Conservation (phyloP, 2,113 vertebrate species). For the Macquaria ambigua region DNA sequence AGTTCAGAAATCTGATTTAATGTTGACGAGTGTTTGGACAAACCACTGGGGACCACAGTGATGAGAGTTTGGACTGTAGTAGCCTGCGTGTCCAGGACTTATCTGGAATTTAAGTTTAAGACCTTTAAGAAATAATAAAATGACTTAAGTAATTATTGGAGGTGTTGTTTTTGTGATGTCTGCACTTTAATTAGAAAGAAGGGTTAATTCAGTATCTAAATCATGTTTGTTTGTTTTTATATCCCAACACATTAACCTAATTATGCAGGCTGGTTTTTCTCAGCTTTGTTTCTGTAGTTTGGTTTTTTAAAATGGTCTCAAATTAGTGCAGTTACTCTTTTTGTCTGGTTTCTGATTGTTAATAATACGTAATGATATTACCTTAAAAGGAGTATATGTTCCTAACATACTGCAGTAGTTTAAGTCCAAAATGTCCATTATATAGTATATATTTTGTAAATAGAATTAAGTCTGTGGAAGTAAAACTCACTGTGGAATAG, state of each 20-base stretch:
- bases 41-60: neutral
- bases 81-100: neutral
- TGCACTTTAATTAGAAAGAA: neutral
- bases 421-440: neutral
- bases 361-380: neutral
- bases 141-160: neutral
- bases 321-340: neutral
- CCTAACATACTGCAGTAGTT: neutral
- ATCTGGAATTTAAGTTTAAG: neutral
- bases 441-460: neutral
- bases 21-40: conserved; percentile 10
- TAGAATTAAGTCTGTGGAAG: neutral
- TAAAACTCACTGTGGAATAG: neutral
- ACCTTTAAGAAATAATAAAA: neutral
- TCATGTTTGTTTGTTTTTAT: neutral
- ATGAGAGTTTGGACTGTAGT: neutral
- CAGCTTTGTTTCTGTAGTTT: neutral
- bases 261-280: neutral
- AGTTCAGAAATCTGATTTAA: neutral
- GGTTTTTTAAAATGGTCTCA: neutral
- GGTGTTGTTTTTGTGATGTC: neutral
- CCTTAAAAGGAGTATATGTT: neutral
- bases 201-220: neutral
- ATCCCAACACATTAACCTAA: neutral
- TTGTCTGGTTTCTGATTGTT: neutral